Evolutionary conservation across 2,888 invertebrate genomes (phyloP), one percentile per base, ranked within the genome.

Genomic region (Agrochola circellaris): DNA sequence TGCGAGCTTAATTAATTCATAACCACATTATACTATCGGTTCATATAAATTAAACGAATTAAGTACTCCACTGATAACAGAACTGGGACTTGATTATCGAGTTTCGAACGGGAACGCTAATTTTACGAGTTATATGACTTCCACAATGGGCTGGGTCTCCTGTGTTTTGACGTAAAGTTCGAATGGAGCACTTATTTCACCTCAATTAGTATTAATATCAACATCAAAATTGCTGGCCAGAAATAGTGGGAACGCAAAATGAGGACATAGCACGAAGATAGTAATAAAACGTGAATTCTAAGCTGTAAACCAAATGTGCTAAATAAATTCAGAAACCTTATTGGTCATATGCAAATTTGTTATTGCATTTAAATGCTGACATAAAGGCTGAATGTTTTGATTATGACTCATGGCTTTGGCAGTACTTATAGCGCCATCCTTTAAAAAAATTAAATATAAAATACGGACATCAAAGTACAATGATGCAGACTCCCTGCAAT

Each of bases 1-100:
- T 91, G 89, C 89, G 87, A 83, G 86, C 82, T 89, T 91, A 93
- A 93, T 94, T 91, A 93, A 93, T 94, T 92, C 90, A 88, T 84
- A 83, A 87, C 88, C 88, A 87, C 86, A 88, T 90, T 90, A 89
- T 86, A 88, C 85, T 89, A 91, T 91, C 90, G 83, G 88, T 87
- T 87, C 84, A 89, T 88, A 91, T 92, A 91, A 92, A 92, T 91
- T 92, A 87, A 91, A 88, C 81, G 88, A 89, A 91, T 91, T 89
- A 90, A 90, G 88, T 86, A 89, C 89, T 89, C 82, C 85, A 83
- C 83, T 88, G 90, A 91, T 92, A 91, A 89, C 84, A 84, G 73
- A 87, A 89, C 88, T 88, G 89, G 88, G 83, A 80, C 87, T 82
- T 88, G 88, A 86, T 88, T 89, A 88, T 87, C 85, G 79, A 81